Evolutionary conservation across 2,113 vertebrate species (phyloP), one percentile per base, ranked within the genome.

Genomic region (Ptilorrhoa leucosticta): DNA sequence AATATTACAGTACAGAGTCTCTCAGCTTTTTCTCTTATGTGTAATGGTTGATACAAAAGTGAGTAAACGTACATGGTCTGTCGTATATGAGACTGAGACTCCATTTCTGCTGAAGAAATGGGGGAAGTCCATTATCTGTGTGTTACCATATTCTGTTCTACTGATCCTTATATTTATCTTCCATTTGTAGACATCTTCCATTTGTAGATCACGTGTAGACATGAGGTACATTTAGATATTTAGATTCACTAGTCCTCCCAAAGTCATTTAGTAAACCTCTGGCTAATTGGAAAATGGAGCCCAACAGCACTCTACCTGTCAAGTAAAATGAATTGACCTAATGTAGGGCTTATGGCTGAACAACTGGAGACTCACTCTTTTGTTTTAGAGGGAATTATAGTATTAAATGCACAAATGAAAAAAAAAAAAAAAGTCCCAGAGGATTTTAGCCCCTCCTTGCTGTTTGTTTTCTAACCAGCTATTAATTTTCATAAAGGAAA

Each of bases 401-500:
- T 33, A 37, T 45, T 28, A 90, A 72, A 64, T 45, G 5, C 53
- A 28, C 13, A 72, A 58, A 24, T 35, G 33, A 63, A 45, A 22
- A 71, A 42, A 30, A 13, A 37, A 33, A 22, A 27, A 42, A 35
- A 35, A 19, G 9, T 35, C 20, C 19, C 65, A 33, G 70, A 39
- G 15, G 39, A 66, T 77, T 63, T 21, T 50, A 72, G 37, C 16
- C 21, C 31, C 31, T 45, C 44, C 78, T 66, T 83, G 15, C 8
- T 51, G 50, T 84, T 72, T 79, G 28, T 77, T 93, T 35, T 87
- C 76, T 68, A 42, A 58, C 13, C 8, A 82, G 11, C 8, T 91
- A 51, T 86, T 96, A 89, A 87, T 89, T 96, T 97, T 95, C 78
- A 31, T 85, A 35, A 87, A 95, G 35, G 37, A 87, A 96, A 96